Evolutionary conservation across 2,888 invertebrate genomes (phyloP).

Genomic region (Leptothorax acervorum): DNA sequence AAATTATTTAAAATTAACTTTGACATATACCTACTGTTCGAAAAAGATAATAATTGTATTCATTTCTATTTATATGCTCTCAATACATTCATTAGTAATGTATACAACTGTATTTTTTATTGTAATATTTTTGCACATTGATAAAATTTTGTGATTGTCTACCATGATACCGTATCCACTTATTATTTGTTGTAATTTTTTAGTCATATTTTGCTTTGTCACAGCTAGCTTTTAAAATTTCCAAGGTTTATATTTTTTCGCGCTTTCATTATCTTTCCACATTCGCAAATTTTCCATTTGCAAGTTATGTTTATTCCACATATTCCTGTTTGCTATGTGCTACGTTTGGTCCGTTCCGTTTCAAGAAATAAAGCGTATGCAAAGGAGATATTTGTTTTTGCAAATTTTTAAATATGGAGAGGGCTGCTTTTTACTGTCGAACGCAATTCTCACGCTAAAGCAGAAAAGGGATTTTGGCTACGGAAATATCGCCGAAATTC

Average conservation of each 20-base stretch:
- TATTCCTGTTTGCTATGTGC: not conserved
- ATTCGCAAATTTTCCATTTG: slow-evolving; percentile 18
- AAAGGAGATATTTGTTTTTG: slow-evolving; percentile 11
- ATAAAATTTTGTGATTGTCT: not conserved
- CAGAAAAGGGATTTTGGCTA: not conserved
- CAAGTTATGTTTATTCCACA: slow-evolving; percentile 8
- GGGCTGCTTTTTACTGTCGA: not conserved
- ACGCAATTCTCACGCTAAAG: slow-evolving; percentile 9
- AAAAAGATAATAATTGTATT: not conserved
- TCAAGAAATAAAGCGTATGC: slow-evolving; percentile 14
- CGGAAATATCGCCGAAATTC: slow-evolving; percentile 32
- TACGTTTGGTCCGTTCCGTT: slow-evolving; percentile 7
- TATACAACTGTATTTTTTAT: not conserved
- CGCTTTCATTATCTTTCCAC: not conserved
- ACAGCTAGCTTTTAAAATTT: not conserved
- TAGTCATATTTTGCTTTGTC: not conserved
- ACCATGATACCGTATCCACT: not conserved
- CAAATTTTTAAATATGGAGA: slow-evolving; percentile 24
- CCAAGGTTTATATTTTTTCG: slow-evolving; percentile 1
- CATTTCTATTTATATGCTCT: not conserved
- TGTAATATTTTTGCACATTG: not conserved
- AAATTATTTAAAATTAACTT: slow-evolving; percentile 2
- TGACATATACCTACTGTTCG: not conserved
- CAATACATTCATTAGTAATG: not conserved
- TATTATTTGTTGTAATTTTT: not conserved